Evolutionary conservation across 2,888 invertebrate species (phyloP), one percentile per base, ranked within the genome.

Genomic region (Anorthoa munda): DNA sequence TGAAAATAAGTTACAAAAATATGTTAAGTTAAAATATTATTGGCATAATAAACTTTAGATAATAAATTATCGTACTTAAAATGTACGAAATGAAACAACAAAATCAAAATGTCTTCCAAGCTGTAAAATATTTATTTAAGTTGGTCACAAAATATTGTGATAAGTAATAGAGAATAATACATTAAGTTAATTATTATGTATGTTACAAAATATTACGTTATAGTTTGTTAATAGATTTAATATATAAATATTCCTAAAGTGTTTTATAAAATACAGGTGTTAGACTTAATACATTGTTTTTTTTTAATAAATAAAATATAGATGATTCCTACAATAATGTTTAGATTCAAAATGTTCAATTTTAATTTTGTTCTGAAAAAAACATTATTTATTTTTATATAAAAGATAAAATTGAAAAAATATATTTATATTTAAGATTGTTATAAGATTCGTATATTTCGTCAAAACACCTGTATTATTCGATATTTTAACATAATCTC

Each of bases 101-200:
- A 93, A 93, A 93, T 94, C 93, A 79, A 65, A 88, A 90, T 85
- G 94, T 95, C 94, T 94, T 94, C 94, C 94, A 93, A 88, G 86
- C 74, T 90, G 88, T 91, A 88, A 85, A 83, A 84, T 87, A 88
- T 90, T 86, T 86, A 88, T 87, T 83, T 89, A 88, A 83, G 86
- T 86, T 75, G 55, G 87, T 88, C 87, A 88, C 87, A 88, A 88
- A 84, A 69, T 75, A 66, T 80, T 86, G 88, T 86, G 86, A 73
- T 86, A 83, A 72, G 75, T 77, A 72, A 59, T 50, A 75, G 23
- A 83, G 45, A 80, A 66, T 76, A 81, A 78, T 80, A 79, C 79
- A 70, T 77, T 79, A 79, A 75, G 77, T 82, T 77, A 77, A 66
- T 77, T 75, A 77, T 66, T 69, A 76, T 67, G 2, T 72, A 64